phyloP scores from a whole-genome alignment of 2,797 vertebrate species.

The Pipistrellus kuhlii region DNA sequence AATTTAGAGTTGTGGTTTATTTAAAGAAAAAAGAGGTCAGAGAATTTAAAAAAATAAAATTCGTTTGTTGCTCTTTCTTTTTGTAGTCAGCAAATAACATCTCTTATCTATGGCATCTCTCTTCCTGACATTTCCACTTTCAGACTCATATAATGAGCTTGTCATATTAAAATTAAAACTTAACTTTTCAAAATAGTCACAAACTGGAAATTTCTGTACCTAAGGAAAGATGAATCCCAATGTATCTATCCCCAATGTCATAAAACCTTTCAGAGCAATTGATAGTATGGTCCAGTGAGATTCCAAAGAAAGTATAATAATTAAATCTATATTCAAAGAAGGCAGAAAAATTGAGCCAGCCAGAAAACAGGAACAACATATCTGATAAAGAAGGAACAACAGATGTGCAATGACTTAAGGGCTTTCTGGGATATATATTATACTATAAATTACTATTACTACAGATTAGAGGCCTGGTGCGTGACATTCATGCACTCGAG shows the following conservation, averaged over 20 bases:
- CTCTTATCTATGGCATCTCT: not conserved
- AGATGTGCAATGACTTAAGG: not conserved
- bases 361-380: not conserved
- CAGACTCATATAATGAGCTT: not conserved
- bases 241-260: not conserved
- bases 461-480: not conserved
- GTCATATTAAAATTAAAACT: not conserved
- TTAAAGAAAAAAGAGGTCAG: not conserved
- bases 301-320: conserved; percentile 13
- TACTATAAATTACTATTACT: not conserved
- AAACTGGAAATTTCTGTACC: not conserved
- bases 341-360: not conserved
- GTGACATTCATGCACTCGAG: too few species aligned
- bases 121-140: not conserved
- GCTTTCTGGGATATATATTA: not conserved
- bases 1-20: not conserved
- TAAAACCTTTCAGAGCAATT: not conserved
- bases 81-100: not conserved
- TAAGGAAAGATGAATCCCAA: not conserved
- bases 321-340: not conserved
- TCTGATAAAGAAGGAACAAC: not conserved
- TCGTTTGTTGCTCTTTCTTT: not conserved
- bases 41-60: not conserved
- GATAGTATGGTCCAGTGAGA: not conserved
- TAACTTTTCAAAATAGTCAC: conserved; percentile 32